These are phyloP conservation scores for Panzeria rudis DNA, from an alignment of 2,888 invertebrate genomes.

Conservation along the genomic window DNA sequence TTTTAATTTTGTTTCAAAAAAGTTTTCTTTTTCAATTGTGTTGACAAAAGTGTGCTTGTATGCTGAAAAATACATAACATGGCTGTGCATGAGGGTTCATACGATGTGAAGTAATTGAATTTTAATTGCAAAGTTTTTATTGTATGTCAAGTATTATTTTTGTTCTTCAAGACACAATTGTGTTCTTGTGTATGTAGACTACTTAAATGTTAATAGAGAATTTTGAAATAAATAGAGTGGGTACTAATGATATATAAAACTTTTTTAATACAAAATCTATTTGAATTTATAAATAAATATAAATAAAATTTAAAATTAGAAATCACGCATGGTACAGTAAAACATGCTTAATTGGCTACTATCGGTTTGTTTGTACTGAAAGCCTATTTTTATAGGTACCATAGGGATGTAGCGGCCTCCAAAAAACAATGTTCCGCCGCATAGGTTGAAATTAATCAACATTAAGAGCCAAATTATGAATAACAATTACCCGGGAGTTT, in stretches of 20 bases:
- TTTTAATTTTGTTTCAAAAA: slow-evolving; percentile 8
- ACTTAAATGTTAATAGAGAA: not conserved
- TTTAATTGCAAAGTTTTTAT: slow-evolving; percentile 59
- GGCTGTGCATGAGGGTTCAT: slow-evolving; percentile 31
- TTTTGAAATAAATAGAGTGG: not conserved
- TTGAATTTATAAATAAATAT: too few relatives aligned
- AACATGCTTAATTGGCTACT: too few relatives aligned
- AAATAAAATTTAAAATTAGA: too few relatives aligned
- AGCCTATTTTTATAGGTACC: too few relatives aligned
- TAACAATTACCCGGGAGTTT: too few relatives aligned
- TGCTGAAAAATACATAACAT: not conserved
- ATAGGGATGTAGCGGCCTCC: too few relatives aligned
- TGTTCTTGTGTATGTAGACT: not conserved
- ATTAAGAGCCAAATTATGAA: too few relatives aligned
- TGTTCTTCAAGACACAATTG: slow-evolving; percentile 18
- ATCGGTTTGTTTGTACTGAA: too few relatives aligned
- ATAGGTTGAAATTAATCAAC: too few relatives aligned
- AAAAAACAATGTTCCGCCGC: too few relatives aligned
- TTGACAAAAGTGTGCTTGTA: not conserved
- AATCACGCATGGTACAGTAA: too few relatives aligned
- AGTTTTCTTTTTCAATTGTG: slow-evolving; percentile 27
- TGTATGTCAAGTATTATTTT: slow-evolving; percentile 49
- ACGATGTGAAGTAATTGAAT: slow-evolving; percentile 53
- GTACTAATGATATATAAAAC: not conserved
- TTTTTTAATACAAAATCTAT: too few relatives aligned